Conservation (phyloP, 2,797 vertebrate species). For the Scyliorhinus canicula region DNA sequence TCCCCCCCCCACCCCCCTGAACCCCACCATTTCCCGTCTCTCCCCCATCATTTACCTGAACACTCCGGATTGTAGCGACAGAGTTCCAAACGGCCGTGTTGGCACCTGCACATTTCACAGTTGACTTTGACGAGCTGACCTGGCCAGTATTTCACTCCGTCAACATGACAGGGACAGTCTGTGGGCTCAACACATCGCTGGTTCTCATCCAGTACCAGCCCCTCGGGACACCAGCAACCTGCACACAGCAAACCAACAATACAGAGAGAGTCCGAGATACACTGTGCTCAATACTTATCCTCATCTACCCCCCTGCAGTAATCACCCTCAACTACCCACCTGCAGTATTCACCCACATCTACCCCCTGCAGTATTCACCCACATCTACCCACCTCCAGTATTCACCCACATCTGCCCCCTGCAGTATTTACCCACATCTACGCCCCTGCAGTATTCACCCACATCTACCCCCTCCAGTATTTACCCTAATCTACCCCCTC, state of each 20-base stretch:
- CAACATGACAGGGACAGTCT: conserved; percentile 68
- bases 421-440: too few relatives aligned
- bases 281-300: fast-evolving
- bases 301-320: background rate
- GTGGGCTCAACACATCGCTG: conserved; percentile 63
- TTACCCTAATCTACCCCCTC: too few relatives aligned
- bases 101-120: conserved; percentile 77
- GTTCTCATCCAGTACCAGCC: conserved; percentile 61
- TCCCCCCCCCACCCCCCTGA: background rate
- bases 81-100: conserved; percentile 59
- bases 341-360: background rate
- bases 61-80: conserved; percentile 72
- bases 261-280: background rate
- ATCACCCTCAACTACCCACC: background rate
- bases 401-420: too few relatives aligned
- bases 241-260: background rate
- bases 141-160: conserved; percentile 58
- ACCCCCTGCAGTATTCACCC: too few relatives aligned
- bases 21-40: too few relatives aligned
- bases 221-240: conserved; percentile 82
- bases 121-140: conserved; percentile 67
- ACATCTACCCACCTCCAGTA: too few relatives aligned
- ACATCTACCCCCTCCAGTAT: too few relatives aligned
- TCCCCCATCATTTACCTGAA: conserved; percentile 56
- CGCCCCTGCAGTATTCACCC: too few relatives aligned